Conservation (phyloP, 2,113 vertebrate species). For the Isichthys henryi region DNA sequence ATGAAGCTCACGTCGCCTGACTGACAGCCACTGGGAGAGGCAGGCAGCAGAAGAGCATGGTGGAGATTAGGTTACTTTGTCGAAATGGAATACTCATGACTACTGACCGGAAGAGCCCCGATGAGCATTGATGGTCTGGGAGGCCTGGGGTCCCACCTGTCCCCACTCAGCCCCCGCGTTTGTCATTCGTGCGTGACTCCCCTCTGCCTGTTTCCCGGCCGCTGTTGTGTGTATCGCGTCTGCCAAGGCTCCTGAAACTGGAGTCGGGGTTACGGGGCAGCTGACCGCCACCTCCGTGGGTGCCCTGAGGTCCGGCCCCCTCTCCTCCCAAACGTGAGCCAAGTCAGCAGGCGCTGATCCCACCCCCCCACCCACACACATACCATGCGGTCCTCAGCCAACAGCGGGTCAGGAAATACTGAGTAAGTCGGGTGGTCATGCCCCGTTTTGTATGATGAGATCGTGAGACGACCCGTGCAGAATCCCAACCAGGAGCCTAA, state of each 20-base stretch:
- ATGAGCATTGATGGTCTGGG: background rate
- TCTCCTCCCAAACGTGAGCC: background rate
- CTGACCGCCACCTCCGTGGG: constrained; percentile 24
- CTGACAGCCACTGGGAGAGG: constrained; percentile 52
- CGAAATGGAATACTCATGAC: constrained; percentile 33
- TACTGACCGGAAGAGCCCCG: constrained; percentile 50
- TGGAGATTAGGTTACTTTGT: constrained; percentile 30
- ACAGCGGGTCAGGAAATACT: background rate
- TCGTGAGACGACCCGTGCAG: background rate
- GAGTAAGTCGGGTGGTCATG: constrained; percentile 15
- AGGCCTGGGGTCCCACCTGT: background rate
- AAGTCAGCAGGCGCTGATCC: background rate
- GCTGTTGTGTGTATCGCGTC: background rate
- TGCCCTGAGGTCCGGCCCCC: background rate
- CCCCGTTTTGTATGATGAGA: constrained; percentile 23
- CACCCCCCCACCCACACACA: background rate
- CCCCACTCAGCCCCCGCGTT: constrained; percentile 30
- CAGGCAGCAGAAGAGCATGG: constrained; percentile 42
- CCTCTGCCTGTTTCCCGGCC: constrained; percentile 15
- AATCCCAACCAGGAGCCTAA: background rate
- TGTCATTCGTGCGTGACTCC: constrained; percentile 29
- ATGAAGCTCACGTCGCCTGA: background rate
- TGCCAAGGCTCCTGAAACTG: constrained; percentile 27
- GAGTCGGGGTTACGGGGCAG: constrained; percentile 34
- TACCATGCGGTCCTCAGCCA: constrained; percentile 23